A percentile compares a stretch with the other conserved stretches of the same genome.
Conservation (phyloP, 1,140 invertebrate species). For the Drosophila nebulosa region DNA sequence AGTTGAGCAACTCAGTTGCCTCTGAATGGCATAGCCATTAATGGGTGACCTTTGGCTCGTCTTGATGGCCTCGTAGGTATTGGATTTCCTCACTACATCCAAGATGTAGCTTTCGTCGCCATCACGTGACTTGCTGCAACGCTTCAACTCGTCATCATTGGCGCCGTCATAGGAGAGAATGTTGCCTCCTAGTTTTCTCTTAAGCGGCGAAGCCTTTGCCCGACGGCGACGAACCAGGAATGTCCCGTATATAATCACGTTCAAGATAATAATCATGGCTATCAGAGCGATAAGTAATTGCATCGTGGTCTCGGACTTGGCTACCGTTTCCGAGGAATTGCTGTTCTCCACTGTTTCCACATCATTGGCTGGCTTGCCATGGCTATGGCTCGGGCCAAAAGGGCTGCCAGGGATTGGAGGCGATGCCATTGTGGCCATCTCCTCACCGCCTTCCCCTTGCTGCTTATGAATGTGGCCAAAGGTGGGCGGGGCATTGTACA, state of each 20-base stretch:
- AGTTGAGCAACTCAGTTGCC: conserved; percentile 89
- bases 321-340: conserved; percentile 38
- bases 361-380: no score
- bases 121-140: conserved; percentile 69
- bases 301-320: conserved; percentile 83
- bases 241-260: conserved; percentile 82
- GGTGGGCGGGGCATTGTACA: conserved; percentile 80
- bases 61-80: conserved; percentile 83
- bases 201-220: conserved; percentile 42
- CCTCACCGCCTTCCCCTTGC: conserved; percentile 22
- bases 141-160: conserved; percentile 79
- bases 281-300: conserved; percentile 89
- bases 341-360: not conserved
- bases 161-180: conserved; percentile 75
- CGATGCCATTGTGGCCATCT: conserved; percentile 14
- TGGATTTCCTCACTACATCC: conserved; percentile 76
- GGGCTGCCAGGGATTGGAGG: no score
- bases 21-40: conserved; percentile 84
- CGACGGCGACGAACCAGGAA: conserved; percentile 68
- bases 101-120: conserved; percentile 78
- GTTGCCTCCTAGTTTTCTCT: conserved; percentile 67
- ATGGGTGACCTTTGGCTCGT: conserved; percentile 72
- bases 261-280: conserved; percentile 90
- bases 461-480: conserved; percentile 59
- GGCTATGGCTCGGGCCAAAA: not conserved